phyloP scores from a whole-genome alignment of 1,140 invertebrate species.

The Cotesia vestalis region DNA sequence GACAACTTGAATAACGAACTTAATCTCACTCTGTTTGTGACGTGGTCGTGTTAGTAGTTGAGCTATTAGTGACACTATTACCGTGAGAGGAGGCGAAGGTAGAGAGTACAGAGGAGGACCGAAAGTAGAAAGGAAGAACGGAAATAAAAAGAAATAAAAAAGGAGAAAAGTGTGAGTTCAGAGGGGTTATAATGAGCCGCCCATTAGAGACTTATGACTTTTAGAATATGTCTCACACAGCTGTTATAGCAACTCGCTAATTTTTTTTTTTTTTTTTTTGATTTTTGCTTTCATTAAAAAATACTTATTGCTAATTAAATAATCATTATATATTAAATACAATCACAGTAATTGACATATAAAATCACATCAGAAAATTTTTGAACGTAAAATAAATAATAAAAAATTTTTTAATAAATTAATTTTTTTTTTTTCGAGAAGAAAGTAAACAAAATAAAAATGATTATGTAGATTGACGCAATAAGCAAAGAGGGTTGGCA shows the following conservation, averaged over 20 bases:
- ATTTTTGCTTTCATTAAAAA: constrained; percentile 2
- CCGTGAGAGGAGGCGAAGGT: background rate
- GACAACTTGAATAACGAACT: constrained; percentile 55
- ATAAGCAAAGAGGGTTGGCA: too few relatives aligned
- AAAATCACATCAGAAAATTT: too few relatives aligned
- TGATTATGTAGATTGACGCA: too few relatives aligned
- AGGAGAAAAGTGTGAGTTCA: background rate
- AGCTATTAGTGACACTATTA: constrained; percentile 43
- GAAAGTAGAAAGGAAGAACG: background rate
- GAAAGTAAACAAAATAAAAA: too few relatives aligned
- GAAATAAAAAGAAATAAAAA: constrained; percentile 24
- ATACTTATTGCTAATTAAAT: background rate
- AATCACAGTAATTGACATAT: too few relatives aligned
- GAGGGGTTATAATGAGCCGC: constrained; percentile 53
- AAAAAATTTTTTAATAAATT: too few relatives aligned
- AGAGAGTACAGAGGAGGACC: too few relatives aligned
- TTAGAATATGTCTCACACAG: constrained; percentile 55
- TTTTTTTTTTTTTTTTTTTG: constrained; percentile 46
- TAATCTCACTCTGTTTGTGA: constrained; percentile 53
- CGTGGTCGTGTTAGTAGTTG: constrained; percentile 39
- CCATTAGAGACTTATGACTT: constrained; percentile 52
- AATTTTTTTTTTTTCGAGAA: too few relatives aligned
- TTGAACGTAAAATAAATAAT: too few relatives aligned
- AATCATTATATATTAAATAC: too few relatives aligned
- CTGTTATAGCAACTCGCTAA: constrained; percentile 45